These are phyloP conservation scores for Aegypius monachus DNA, from an alignment of 2,113 vertebrate species.

Conservation along the genomic window DNA sequence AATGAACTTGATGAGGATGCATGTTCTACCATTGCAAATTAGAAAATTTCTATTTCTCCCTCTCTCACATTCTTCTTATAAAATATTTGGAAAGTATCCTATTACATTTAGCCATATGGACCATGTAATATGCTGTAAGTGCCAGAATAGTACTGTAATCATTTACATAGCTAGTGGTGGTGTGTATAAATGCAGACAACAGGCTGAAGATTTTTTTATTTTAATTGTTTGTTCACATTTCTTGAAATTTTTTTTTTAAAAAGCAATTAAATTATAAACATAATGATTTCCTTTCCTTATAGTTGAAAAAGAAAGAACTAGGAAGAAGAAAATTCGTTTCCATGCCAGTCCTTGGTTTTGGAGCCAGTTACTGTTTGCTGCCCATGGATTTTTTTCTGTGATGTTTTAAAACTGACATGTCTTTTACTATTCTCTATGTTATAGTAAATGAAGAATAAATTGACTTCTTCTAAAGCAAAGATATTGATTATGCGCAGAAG, in stretches of 20 bases:
- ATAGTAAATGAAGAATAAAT: neutral
- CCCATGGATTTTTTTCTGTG: neutral
- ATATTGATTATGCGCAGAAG: neutral
- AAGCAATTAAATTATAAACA: neutral
- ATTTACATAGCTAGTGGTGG: neutral
- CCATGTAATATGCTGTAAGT: neutral
- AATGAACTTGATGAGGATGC: neutral
- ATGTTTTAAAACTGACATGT: neutral
- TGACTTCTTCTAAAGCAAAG: neutral
- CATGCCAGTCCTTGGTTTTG: neutral
- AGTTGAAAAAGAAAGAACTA: neutral
- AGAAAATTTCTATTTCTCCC: neutral
- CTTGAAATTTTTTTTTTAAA: neutral
- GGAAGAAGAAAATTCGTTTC: neutral
- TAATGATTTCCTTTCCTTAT: neutral
- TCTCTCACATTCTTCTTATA: neutral
- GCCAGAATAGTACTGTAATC: neutral
- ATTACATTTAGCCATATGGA: neutral
- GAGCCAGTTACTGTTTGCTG: neutral
- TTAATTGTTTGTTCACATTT: neutral
- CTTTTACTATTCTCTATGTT: neutral
- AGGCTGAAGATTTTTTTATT: neutral
- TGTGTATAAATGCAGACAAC: neutral
- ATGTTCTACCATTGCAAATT: neutral
- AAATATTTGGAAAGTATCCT: neutral